A percentile compares a stretch with the other conserved stretches of the same genome.
Conservation (phyloP, 2,888 invertebrate species). For the Ormia ochracea region DNA sequence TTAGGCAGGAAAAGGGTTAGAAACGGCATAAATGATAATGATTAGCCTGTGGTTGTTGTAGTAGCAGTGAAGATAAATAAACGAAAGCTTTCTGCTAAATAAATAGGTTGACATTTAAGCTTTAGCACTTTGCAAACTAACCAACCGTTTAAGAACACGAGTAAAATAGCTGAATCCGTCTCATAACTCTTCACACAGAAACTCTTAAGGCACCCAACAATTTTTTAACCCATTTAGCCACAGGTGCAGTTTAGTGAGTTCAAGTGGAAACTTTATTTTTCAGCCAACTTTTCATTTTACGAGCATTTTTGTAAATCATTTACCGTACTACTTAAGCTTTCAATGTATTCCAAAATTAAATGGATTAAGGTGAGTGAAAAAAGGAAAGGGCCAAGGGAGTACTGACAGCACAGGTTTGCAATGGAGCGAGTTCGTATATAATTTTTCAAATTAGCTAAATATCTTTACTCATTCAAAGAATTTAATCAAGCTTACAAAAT, state of each 20-base stretch:
- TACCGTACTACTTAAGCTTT: slow-evolving; percentile 29
- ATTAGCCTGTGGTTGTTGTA: neutral
- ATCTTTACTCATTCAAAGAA: slow-evolving; percentile 62
- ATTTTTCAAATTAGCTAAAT: slow-evolving; percentile 62
- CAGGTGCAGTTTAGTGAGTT: slow-evolving; percentile 62
- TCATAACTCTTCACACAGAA: slow-evolving; percentile 36
- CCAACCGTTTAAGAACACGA: slow-evolving; percentile 35
- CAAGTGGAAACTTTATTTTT: slow-evolving; percentile 60
- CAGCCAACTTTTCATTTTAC: slow-evolving; percentile 34
- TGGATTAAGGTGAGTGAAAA: slow-evolving; percentile 7
- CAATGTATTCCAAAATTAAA: slow-evolving; percentile 43
- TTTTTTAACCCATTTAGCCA: slow-evolving; percentile 61
- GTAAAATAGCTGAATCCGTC: slow-evolving; percentile 8
- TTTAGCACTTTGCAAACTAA: slow-evolving; percentile 56
- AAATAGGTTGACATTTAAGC: slow-evolving; percentile 60
- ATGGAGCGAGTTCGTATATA: slow-evolving; percentile 26
- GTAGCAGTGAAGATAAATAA: neutral
- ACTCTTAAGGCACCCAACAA: slow-evolving; percentile 44
- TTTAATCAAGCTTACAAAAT: slow-evolving; percentile 62
- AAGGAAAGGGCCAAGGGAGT: neutral
- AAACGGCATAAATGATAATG: slow-evolving; percentile 22
- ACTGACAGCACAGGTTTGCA: neutral
- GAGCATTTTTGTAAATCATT: slow-evolving; percentile 26
- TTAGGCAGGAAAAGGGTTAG: slow-evolving; percentile 26
- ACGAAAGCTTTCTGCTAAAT: slow-evolving; percentile 22